A percentile compares a stretch with the other conserved stretches of the same genome.
Conservation (phyloP, 2,797 vertebrate species). For the Trachops cirrhosus region DNA sequence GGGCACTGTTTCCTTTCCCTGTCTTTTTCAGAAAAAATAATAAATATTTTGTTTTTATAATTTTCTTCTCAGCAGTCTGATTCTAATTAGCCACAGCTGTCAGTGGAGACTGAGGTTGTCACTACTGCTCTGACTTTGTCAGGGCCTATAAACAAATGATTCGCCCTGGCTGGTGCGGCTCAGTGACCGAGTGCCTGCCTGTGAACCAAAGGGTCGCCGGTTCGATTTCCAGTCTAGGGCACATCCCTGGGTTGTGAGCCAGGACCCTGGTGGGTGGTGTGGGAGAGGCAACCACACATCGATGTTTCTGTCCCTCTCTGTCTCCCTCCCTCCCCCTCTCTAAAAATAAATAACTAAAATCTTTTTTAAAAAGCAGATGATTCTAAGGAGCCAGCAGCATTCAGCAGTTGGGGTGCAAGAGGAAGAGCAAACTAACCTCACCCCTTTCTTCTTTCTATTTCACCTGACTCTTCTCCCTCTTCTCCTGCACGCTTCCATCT, state of each 20-base stretch:
- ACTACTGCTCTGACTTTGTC: background rate
- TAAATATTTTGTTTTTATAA: conserved; percentile 8
- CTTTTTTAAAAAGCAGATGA: background rate
- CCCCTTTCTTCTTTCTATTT: background rate
- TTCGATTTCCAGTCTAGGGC: too few species aligned
- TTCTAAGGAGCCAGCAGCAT: background rate
- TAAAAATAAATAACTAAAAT: too few species aligned
- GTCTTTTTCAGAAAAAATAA: conserved; percentile 18
- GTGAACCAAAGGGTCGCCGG: too few species aligned
- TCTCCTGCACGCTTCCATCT: background rate
- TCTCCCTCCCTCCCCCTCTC: too few species aligned
- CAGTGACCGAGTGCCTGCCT: too few species aligned
- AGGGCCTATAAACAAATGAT: background rate
- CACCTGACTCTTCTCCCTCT: background rate
- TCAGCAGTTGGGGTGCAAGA: too few species aligned
- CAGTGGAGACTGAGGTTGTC: background rate
- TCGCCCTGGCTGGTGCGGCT: too few species aligned
- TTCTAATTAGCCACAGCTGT: background rate
- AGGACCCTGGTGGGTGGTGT: too few species aligned
- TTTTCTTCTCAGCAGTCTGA: background rate
- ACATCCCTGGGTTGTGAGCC: too few species aligned
- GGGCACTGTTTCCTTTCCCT: background rate
- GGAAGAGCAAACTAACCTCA: background rate
- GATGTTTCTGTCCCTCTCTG: too few species aligned
- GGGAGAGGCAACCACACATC: too few species aligned